These are phyloP conservation scores for Meleagris gallopavo DNA, from an alignment of 2,113 vertebrate genomes.

Conservation along the genomic window DNA sequence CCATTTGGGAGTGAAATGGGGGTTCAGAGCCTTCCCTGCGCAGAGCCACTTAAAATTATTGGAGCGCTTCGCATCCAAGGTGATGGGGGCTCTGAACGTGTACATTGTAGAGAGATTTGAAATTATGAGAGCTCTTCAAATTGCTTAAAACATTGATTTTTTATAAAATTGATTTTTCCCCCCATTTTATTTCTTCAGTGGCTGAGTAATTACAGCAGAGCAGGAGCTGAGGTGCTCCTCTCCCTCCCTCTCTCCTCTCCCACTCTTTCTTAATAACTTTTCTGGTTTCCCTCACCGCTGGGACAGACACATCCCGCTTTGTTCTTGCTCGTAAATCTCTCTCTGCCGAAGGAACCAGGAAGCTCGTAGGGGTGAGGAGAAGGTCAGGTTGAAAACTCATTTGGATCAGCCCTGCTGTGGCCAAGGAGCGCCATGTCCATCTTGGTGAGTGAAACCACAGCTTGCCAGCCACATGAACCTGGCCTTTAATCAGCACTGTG, in stretches of 20 bases:
- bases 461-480: too few species aligned
- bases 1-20: constrained; percentile 53
- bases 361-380: constrained; percentile 78
- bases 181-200: constrained; percentile 74
- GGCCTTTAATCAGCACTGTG: not conserved
- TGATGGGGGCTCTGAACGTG: constrained; percentile 59
- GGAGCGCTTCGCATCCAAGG: constrained; percentile 67
- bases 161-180: constrained; percentile 79
- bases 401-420: constrained; percentile 69
- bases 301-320: constrained; percentile 78
- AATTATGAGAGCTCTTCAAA: constrained; percentile 76
- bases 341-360: constrained; percentile 77
- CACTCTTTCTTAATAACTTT: constrained; percentile 60
- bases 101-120: constrained; percentile 64
- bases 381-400: constrained; percentile 79
- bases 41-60: constrained; percentile 73
- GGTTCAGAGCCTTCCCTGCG: constrained; percentile 20
- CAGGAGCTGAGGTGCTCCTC: constrained; percentile 41
- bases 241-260: not conserved
- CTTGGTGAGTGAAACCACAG: not conserved
- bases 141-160: constrained; percentile 83
- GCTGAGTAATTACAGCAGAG: constrained; percentile 72
- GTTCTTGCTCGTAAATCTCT: constrained; percentile 79
- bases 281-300: constrained; percentile 63
- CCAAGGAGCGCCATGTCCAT: constrained; percentile 19